Percentiles rank a stretch among this genome's conserved stretches.
Evolutionary conservation across 2,113 vertebrate genomes (phyloP).

Genomic region (Tragulus kanchil): DNA sequence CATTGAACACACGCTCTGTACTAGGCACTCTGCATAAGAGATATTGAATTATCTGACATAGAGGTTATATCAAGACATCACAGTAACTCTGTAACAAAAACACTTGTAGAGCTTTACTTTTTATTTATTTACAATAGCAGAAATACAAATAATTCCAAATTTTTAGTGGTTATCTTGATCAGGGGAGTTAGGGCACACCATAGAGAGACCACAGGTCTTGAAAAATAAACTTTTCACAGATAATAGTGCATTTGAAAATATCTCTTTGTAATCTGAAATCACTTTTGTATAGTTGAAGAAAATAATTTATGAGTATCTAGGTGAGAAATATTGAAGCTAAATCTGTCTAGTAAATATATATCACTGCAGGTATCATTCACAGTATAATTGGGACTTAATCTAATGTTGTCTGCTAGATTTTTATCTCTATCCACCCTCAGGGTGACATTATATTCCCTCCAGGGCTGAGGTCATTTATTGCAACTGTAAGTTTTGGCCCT

Average conservation of each 20-base stretch:
- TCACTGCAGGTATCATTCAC: background rate
- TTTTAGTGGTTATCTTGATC: background rate
- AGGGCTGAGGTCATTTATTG: too few species aligned
- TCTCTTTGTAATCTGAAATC: background rate
- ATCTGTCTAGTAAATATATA: background rate
- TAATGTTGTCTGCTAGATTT: background rate
- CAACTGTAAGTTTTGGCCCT: too few species aligned
- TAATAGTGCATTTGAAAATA: background rate
- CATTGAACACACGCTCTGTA: background rate
- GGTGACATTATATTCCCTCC: background rate
- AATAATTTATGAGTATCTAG: background rate
- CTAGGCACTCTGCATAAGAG: background rate
- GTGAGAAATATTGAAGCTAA: background rate
- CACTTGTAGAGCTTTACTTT: background rate
- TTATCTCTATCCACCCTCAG: background rate
- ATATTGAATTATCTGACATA: background rate
- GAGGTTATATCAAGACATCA: background rate
- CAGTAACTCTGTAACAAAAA: background rate
- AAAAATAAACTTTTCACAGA: background rate
- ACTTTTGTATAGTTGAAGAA: background rate
- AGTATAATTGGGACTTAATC: background rate
- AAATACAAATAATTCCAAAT: background rate
- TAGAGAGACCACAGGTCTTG: background rate
- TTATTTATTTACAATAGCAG: background rate
- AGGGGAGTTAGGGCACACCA: rapidly evolving